Base-by-base conservation (phyloP, 92 coral and sea anemone species). In the Palythoa grandiflora region DNA sequence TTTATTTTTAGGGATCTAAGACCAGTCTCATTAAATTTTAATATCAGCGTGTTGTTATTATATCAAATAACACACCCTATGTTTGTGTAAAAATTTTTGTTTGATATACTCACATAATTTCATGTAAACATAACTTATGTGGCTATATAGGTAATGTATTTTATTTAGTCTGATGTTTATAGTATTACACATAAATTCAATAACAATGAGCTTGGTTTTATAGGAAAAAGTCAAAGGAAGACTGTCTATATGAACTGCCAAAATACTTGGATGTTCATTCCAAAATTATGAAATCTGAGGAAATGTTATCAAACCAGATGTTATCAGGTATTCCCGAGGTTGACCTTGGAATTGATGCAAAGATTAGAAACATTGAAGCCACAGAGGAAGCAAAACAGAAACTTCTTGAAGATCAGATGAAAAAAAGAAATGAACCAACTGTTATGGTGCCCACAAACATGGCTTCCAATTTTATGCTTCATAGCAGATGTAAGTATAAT, bases 281-380 rank as follows among this genome's bases (percentile, higher is more conserved):
- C 87, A 90, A 92, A 72, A 93, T 97, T 20, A 97, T 95, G 96
- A 95, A 91, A 73, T 97, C 99, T 20, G 99, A 97, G 77, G 99
- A 97, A 79, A 97, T 97, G 99, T 83, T 97, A 79, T 97, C 99
- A 12, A 97, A 95, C 87, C 99, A 97, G 92, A 97, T 97, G 99
- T 86, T 97, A 59, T 97, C 99, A 28, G 99, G 99, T 6, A 97
- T 97, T 68, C 99, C 99, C 57, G 99, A 97, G 77, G 99, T 97
- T 44, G 96, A 97, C 88, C 93, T 97, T 55, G 99, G 99, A 48
- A 97, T 97, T 87, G 93, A 94, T 8, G 99, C 99, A 55, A 97
- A 97, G 83, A 97, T 97, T 79, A 93, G 93, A 76, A 97, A 97
- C 91, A 97, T 97, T 44, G 99, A 97, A 75, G 99, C 98, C 14